A percentile compares a stretch with the other conserved stretches of the same genome.
phyloP scores from a whole-genome alignment of 1,140 invertebrate species.

The Diprion similis region DNA sequence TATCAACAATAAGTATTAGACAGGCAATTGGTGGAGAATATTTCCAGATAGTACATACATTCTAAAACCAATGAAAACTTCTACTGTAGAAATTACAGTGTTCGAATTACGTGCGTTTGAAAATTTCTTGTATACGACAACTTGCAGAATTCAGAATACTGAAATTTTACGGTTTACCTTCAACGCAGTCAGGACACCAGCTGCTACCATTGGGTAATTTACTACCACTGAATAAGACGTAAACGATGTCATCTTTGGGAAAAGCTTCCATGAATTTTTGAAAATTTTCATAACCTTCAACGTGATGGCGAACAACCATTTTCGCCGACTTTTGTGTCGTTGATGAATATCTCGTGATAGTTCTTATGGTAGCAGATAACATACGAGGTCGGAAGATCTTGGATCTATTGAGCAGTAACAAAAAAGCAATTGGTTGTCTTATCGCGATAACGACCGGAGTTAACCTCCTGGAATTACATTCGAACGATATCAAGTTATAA shows the following conservation, averaged over 20 bases:
- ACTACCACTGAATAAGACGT: conserved; percentile 72
- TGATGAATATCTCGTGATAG: background rate
- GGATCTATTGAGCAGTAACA: no score
- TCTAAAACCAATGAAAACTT: no score
- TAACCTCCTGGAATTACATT: no score
- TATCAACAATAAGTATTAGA: no score
- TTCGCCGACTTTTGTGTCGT: conserved; percentile 32
- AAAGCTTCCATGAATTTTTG: conserved; percentile 62
- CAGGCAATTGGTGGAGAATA: no score
- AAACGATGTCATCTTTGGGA: conserved; percentile 55
- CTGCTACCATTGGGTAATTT: conserved; percentile 71
- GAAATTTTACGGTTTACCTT: conserved; percentile 59
- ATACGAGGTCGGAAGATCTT: background rate
- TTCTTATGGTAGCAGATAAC: background rate
- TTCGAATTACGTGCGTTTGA: no score
- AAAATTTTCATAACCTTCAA: conserved; percentile 68
- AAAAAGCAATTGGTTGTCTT: no score
- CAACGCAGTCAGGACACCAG: conserved; percentile 80
- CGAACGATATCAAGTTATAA: no score
- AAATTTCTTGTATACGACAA: conserved; percentile 28
- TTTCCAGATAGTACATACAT: no score
- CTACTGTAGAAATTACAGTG: no score
- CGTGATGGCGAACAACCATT: conserved; percentile 65
- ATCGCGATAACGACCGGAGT: no score
- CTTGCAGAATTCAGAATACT: background rate